A percentile compares a stretch with the other conserved stretches of the same genome.
These are phyloP conservation scores for Orthosia incerta DNA, from an alignment of 2,888 invertebrate genomes.

Conservation along the genomic window DNA sequence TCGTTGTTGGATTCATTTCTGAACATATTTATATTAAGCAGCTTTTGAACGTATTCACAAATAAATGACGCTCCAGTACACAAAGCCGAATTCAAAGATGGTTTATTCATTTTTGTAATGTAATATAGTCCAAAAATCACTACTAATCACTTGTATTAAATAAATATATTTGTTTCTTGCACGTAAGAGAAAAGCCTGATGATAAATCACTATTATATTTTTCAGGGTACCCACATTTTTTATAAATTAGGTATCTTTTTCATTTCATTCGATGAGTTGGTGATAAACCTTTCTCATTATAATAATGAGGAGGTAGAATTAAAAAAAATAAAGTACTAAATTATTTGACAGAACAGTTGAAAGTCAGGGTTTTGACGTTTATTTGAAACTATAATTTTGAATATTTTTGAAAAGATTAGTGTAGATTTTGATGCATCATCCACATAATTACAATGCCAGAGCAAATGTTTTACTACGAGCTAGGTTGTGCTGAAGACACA, in stretches of 20 bases:
- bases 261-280: neutral
- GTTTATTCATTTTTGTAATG: conserved; percentile 24
- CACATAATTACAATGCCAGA: conserved; percentile 71
- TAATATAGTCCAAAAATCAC: neutral
- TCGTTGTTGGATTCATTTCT: conserved; percentile 52
- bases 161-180: neutral
- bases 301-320: neutral
- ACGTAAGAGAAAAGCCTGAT: neutral
- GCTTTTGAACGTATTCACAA: conserved; percentile 38
- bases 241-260: neutral
- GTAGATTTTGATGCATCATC: conserved; percentile 45
- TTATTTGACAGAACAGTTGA: conserved; percentile 73
- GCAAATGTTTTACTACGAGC: conserved; percentile 67
- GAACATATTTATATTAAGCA: conserved; percentile 34
- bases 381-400: conserved; percentile 73
- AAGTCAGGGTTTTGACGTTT: conserved; percentile 71
- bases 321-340: conserved; percentile 33
- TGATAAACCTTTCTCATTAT: neutral
- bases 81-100: conserved; percentile 37
- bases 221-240: conserved; percentile 26
- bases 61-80: conserved; percentile 39
- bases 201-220: neutral
- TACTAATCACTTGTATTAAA: neutral
- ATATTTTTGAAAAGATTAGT: conserved; percentile 66
- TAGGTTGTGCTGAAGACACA: conserved; percentile 48